These are phyloP conservation scores for Deladenus siricidicola DNA, from an alignment of 2,888 invertebrate genomes.

Conservation along the genomic window DNA sequence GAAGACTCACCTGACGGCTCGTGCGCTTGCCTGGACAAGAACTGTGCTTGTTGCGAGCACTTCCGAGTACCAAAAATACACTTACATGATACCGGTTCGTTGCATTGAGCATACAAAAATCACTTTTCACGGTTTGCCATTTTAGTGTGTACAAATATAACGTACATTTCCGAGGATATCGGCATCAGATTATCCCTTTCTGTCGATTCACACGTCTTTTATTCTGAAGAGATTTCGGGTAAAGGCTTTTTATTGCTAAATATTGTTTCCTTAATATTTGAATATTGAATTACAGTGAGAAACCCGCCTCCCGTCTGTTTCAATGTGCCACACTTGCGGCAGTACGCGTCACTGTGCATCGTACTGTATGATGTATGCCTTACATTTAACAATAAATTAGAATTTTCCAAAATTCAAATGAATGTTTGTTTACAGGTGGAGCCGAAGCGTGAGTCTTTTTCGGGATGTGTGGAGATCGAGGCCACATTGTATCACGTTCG, in stretches of 20 bases:
- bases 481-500: conserved; percentile 49
- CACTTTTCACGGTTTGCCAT: background rate
- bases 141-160: conserved; percentile 55
- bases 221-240: conserved; percentile 55
- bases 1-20: too few species aligned
- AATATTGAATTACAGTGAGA: conserved; percentile 44
- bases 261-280: background rate
- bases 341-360: conserved; percentile 54
- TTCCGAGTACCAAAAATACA: conserved; percentile 37
- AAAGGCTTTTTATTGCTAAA: background rate
- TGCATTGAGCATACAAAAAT: background rate
- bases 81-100: conserved; percentile 37
- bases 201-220: conserved; percentile 51
- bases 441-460: background rate
- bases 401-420: conserved; percentile 7
- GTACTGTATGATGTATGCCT: conserved; percentile 45
- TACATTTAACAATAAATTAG: background rate
- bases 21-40: conserved; percentile 46
- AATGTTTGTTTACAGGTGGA: conserved; percentile 15
- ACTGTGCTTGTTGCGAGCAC: conserved; percentile 53
- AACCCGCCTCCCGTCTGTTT: conserved; percentile 56
- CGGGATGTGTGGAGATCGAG: conserved; percentile 53
- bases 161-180: conserved; percentile 54
- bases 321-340: conserved; percentile 54
- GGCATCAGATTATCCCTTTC: conserved; percentile 54